Evolutionary conservation across 1,140 invertebrate genomes (phyloP).

Genomic region (Trichonephila clavipes): DNA sequence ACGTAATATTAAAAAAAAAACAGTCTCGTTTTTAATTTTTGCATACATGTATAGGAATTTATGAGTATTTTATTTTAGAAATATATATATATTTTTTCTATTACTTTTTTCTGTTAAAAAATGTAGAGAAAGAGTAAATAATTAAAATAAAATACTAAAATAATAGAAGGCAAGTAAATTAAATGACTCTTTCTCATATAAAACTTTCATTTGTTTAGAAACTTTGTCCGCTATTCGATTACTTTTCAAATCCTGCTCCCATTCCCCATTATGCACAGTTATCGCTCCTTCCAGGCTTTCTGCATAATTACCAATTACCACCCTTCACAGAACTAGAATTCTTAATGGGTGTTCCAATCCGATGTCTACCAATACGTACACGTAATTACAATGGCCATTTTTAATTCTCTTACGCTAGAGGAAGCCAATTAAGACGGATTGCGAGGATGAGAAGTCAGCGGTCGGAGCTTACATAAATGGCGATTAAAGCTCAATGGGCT

Average conservation of each 20-base stretch:
- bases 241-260: not conserved
- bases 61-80: too few relatives aligned
- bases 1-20: too few relatives aligned
- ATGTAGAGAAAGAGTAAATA: too few relatives aligned
- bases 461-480: not conserved
- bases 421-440: not conserved
- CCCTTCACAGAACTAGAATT: not conserved
- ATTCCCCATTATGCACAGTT: not conserved
- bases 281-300: too few relatives aligned
- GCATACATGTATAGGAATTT: too few relatives aligned
- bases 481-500: constrained; percentile 1
- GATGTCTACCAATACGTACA: not conserved
- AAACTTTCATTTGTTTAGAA: not conserved
- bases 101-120: too few relatives aligned
- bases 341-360: not conserved
- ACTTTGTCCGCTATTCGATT: not conserved
- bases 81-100: too few relatives aligned
- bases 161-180: too few relatives aligned
- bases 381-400: not conserved
- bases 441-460: not conserved
- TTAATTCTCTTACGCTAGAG: not conserved
- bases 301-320: not conserved
- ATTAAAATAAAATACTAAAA: too few relatives aligned
- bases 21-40: too few relatives aligned
- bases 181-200: too few relatives aligned